These are phyloP conservation scores for Parotocinclus haroldoi DNA, from an alignment of 2,797 vertebrate genomes.

Conservation along the genomic window DNA sequence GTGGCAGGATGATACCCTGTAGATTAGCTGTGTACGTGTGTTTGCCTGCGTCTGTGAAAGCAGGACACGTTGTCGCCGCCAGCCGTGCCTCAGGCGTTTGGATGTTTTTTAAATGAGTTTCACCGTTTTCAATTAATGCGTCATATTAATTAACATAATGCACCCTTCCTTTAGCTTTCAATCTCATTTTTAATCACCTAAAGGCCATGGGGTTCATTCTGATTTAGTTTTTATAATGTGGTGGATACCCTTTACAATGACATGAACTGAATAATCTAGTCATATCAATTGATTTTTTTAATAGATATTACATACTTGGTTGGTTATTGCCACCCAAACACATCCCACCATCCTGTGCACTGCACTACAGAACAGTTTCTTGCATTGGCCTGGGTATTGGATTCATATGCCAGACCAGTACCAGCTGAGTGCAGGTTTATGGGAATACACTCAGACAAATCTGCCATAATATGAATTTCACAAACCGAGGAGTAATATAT, in stretches of 20 bases:
- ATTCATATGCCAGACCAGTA: too few species aligned
- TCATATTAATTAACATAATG: slow-evolving; percentile 32
- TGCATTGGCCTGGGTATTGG: too few species aligned
- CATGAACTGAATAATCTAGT: too few species aligned
- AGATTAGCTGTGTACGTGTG: slow-evolving; percentile 19
- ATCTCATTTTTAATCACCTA: slow-evolving; percentile 12
- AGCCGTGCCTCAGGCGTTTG: slow-evolving; percentile 23
- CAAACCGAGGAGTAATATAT: too few species aligned
- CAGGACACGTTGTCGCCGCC: slow-evolving; percentile 19
- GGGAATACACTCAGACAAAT: too few species aligned
- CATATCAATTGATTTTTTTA: too few species aligned
- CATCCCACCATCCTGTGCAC: too few species aligned
- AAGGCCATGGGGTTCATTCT: slow-evolving; percentile 21
- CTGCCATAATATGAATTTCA: too few species aligned
- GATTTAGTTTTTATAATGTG: neutral
- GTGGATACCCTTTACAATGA: neutral
- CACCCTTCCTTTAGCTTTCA: slow-evolving; percentile 21
- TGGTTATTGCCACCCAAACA: too few species aligned
- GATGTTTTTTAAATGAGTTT: slow-evolving; percentile 30
- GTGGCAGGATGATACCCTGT: slow-evolving; percentile 10
- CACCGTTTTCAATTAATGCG: slow-evolving; percentile 37
- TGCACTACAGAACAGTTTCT: too few species aligned
- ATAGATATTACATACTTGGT: too few species aligned
- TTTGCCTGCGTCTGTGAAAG: slow-evolving; percentile 10
- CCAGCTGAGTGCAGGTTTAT: too few species aligned